Conservation (phyloP, 2,797 vertebrate genomes). For the Danio jaintianensis region DNA sequence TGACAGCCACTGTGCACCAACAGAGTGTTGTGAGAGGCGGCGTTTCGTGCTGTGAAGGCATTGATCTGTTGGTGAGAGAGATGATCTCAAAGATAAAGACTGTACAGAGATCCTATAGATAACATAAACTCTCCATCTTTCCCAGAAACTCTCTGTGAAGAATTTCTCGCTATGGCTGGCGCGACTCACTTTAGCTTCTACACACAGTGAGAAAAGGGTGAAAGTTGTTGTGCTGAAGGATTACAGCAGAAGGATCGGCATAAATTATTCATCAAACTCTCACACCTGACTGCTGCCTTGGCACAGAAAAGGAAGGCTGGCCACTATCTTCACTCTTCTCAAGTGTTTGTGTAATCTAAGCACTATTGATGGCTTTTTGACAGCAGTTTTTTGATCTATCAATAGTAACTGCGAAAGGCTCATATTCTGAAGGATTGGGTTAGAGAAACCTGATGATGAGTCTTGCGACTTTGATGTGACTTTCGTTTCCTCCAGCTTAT, state of each 20-base stretch:
- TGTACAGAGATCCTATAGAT: conserved; percentile 30
- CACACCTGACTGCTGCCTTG: conserved; percentile 50
- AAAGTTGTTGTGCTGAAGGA: conserved; percentile 49
- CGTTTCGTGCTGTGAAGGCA: conserved; percentile 30
- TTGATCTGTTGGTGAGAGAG: conserved; percentile 41
- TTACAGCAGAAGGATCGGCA: conserved; percentile 29
- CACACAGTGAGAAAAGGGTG: not conserved
- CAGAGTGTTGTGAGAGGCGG: conserved; percentile 1
- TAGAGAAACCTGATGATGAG: not conserved
- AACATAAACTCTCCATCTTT: conserved; percentile 7
- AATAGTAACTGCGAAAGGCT: conserved; percentile 6
- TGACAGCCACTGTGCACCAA: conserved; percentile 12
- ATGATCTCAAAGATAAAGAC: conserved; percentile 38
- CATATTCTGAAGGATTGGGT: not conserved
- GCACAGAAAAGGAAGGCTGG: conserved; percentile 10
- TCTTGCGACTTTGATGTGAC: conserved; percentile 34
- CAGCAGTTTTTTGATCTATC: conserved; percentile 11
- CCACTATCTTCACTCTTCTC: conserved; percentile 26
- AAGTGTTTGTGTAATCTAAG: conserved; percentile 41
- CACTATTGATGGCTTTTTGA: conserved; percentile 33
- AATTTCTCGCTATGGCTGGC: conserved; percentile 25
- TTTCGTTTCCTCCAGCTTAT: conserved; percentile 17
- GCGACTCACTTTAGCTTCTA: not conserved
- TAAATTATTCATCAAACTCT: conserved; percentile 57
- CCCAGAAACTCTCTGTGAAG: not conserved